Conservation (phyloP, 53 echinoderm and acorn worm genomes). For the Luidia sarsii region DNA sequence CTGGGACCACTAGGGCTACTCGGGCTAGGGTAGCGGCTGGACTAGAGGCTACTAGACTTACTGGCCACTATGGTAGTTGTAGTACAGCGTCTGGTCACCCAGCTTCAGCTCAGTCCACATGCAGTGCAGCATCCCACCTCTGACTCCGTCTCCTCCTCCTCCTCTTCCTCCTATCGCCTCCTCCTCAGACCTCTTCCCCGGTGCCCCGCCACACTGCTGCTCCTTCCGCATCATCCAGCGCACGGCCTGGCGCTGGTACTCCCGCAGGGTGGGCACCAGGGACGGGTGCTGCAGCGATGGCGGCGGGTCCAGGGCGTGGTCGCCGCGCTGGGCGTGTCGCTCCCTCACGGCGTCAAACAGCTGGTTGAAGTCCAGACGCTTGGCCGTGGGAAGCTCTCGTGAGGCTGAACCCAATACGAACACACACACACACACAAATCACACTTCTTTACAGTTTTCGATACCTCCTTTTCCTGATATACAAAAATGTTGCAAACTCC, state of each 20-base stretch:
- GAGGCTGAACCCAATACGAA: background rate
- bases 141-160: background rate
- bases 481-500: too few species aligned
- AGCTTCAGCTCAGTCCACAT: background rate
- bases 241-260: slow-evolving; percentile 88
- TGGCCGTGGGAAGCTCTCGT: slow-evolving; percentile 9
- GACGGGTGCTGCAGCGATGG: slow-evolving; percentile 64
- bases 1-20: too few species aligned
- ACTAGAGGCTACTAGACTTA: too few species aligned
- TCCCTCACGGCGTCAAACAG: slow-evolving; percentile 73
- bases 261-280: slow-evolving; percentile 78
- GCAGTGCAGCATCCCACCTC: slow-evolving; percentile 14
- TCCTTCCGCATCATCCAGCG: slow-evolving; percentile 93
- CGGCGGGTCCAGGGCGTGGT: slow-evolving; percentile 21
- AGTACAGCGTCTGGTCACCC: slow-evolving; percentile 71
- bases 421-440: too few species aligned
- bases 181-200: background rate
- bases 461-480: too few species aligned
- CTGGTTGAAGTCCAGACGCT: slow-evolving; percentile 68
- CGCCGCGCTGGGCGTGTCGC: slow-evolving; percentile 58
- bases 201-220: background rate
- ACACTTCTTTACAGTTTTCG: too few species aligned
- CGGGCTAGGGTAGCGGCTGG: too few species aligned
- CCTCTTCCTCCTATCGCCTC: slow-evolving; percentile 6
- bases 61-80: slow-evolving; percentile 86